Conservation (phyloP, 2,113 vertebrate genomes). For the Neolamprologus brichardi region DNA sequence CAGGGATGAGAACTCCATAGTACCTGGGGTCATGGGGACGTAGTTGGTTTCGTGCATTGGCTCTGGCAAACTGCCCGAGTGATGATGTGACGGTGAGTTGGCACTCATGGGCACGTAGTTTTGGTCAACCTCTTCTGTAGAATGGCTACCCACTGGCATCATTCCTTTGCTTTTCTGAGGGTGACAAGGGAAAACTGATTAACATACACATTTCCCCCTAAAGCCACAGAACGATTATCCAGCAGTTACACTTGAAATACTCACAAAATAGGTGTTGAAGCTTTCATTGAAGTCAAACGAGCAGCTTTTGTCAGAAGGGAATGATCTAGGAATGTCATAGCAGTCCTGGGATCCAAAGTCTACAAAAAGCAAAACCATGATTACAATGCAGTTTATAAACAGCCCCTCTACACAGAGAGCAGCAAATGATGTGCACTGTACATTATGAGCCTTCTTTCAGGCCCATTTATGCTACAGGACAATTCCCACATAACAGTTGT, state of each 20-base stretch:
- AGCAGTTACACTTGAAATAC: constrained; percentile 49
- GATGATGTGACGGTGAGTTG: constrained; percentile 91
- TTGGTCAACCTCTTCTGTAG: constrained; percentile 90
- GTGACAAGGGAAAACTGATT: not conserved
- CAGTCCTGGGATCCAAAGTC: constrained; percentile 95
- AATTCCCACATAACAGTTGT: not conserved
- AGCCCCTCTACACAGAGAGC: not conserved
- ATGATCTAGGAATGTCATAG: constrained; percentile 94
- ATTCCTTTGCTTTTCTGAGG: constrained; percentile 92
- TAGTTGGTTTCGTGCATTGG: constrained; percentile 93
- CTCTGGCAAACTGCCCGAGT: constrained; percentile 87
- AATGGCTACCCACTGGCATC: constrained; percentile 82
- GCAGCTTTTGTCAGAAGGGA: constrained; percentile 88
- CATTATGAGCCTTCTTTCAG: not conserved
- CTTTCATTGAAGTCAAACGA: constrained; percentile 87
- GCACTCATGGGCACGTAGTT: constrained; percentile 98
- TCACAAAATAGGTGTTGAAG: constrained; percentile 94
- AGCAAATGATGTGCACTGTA: not conserved
- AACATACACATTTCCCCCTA: not conserved
- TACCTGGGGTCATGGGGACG: constrained; percentile 95
- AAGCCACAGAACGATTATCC: not conserved
- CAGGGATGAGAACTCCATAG: constrained; percentile 92
- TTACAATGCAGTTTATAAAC: not conserved
- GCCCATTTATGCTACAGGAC: not conserved
- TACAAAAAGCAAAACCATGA: constrained; percentile 50